Evolutionary conservation across 2,797 vertebrate genomes (phyloP), one percentile per base, ranked within the genome.

Genomic region (Takifugu ocellatus): DNA sequence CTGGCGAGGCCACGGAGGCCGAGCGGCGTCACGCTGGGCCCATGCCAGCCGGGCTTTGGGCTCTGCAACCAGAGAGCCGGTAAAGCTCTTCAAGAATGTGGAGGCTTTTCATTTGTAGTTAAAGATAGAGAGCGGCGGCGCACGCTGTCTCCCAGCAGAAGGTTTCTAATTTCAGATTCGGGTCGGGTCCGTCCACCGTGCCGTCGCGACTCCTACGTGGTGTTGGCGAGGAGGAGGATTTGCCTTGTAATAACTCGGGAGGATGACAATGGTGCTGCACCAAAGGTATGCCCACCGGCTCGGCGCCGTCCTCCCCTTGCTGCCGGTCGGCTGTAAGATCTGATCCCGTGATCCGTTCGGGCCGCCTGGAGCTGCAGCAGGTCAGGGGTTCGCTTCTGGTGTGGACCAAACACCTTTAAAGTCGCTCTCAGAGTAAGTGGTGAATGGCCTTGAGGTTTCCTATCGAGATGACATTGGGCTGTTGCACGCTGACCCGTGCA

Each of bases 71-170:
- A 92, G 94, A 92, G 83, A 92, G 92, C 91, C 87, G 86, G 91
- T 87, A 88, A 90, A 92, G 93, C 94, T 86, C 85, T 72, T 72
- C 86, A 94, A 94, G 96, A 98, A 98, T 98, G 94, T 91, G 87
- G 92, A 92, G 93, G 92, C 91, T 86, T 92, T 93, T 93, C 91
- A 87, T 93, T 94, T 91, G 90, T 92, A 92, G 96, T 96, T 98
- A 98, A 97, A 98, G 94, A 98, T 98, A 98, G 96, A 93, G 89
- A 42, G 21, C 21, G 21, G 67, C 92, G 51, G 91, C 86, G 70
- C 78, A 91, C 85, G 79, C 85, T 84, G 87, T 89, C 85, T 87
- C 82, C 84, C 85, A 70, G 88, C 86, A 86, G 85, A 90, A 90
- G 86, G 89, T 88, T 85, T 92, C 94, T 91, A 90, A 92, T 91